These are phyloP conservation scores for Schmidtea mediterranea DNA, from an alignment of 1,140 invertebrate genomes.

Conservation along the genomic window DNA sequence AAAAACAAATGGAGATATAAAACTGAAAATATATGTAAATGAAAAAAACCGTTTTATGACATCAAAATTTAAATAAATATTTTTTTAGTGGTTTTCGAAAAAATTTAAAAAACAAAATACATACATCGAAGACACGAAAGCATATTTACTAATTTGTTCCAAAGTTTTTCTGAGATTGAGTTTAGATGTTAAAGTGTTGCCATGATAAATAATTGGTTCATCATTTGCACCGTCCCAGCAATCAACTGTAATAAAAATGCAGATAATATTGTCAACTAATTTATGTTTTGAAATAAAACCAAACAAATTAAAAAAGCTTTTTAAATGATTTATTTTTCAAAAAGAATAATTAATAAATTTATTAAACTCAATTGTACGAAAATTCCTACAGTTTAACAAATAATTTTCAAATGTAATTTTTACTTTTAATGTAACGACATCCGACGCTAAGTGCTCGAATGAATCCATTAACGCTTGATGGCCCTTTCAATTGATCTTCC, in stretches of 20 bases:
- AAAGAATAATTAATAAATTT: constrained; percentile 12
- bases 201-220: constrained; percentile 5
- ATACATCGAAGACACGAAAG: constrained; percentile 33
- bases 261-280: not conserved
- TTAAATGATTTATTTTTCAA: too few relatives aligned
- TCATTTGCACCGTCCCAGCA: constrained; percentile 3
- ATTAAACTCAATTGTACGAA: not conserved
- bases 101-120: too few relatives aligned
- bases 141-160: constrained; percentile 3
- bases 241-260: constrained; percentile 20
- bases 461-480: constrained; percentile 31
- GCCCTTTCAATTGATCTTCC: constrained; percentile 32
- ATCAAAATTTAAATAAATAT: too few relatives aligned
- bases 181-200: not conserved
- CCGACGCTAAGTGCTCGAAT: constrained; percentile 16
- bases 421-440: constrained; percentile 14
- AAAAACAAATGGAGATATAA: too few relatives aligned
- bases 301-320: constrained; percentile 9
- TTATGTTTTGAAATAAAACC: too few relatives aligned
- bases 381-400: not conserved
- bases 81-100: too few relatives aligned
- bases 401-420: not conserved
- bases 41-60: too few relatives aligned
- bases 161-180: not conserved
- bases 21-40: too few relatives aligned